A percentile compares a stretch with the other conserved stretches of the same genome.
phyloP scores from a whole-genome alignment of 2,797 vertebrate species.

The Tympanoctomys barrerae region DNA sequence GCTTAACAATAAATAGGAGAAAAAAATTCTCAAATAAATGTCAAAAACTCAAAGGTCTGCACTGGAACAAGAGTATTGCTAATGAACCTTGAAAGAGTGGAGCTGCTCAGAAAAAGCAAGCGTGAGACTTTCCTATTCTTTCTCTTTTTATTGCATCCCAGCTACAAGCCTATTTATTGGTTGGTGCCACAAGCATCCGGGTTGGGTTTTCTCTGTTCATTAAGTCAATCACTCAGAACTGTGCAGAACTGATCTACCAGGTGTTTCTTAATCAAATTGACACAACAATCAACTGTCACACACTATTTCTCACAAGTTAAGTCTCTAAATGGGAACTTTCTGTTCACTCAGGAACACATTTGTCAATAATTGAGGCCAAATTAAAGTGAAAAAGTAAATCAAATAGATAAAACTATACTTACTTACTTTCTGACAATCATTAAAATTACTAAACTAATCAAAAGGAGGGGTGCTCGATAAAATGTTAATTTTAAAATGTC shows the following conservation, averaged over 20 bases:
- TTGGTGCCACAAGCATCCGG: neutral
- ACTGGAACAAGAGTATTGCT: neutral
- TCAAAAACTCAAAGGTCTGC: neutral
- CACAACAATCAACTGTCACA: neutral
- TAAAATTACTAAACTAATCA: neutral
- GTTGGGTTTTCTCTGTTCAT: neutral
- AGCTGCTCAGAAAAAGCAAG: neutral
- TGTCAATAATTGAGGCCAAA: slow-evolving; percentile 7
- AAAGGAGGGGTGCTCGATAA: neutral
- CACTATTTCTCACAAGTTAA: neutral
- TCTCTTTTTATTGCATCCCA: neutral
- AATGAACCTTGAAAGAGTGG: neutral
- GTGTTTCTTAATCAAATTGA: neutral
- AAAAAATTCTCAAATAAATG: slow-evolving; percentile 51
- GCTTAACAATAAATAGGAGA: neutral
- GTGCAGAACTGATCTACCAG: neutral
- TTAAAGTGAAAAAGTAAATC: neutral
- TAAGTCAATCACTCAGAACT: neutral
- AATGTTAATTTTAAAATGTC: slow-evolving; percentile 46
- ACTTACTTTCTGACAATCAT: neutral
- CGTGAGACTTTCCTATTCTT: neutral
- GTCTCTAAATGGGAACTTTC: neutral
- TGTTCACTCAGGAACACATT: neutral
- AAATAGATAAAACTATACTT: slow-evolving; percentile 7
- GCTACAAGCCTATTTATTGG: neutral